These are phyloP conservation scores for Nemurella pictetii DNA, from an alignment of 2,888 invertebrate species.

Conservation along the genomic window DNA sequence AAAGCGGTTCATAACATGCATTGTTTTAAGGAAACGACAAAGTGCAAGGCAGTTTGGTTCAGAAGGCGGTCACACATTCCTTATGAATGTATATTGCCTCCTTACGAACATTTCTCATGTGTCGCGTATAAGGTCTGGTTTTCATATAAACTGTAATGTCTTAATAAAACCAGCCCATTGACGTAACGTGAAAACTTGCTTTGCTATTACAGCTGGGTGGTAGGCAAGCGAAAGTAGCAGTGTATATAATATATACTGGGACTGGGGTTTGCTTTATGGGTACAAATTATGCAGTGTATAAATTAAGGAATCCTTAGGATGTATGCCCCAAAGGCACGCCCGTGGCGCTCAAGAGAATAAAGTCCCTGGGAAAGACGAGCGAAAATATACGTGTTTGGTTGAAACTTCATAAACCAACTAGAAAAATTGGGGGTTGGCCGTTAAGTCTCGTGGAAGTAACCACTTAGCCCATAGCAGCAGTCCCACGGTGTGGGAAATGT, in stretches of 20 bases:
- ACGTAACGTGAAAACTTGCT: constrained; percentile 27
- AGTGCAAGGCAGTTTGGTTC: neutral
- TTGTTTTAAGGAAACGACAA: neutral
- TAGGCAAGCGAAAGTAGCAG: constrained; percentile 20
- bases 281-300: constrained; percentile 36
- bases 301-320: constrained; percentile 27
- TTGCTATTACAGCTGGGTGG: constrained; percentile 28
- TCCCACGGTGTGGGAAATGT: neutral
- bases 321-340: constrained; percentile 8
- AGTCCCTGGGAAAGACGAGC: constrained; percentile 18
- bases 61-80: constrained; percentile 25
- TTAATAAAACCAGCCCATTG: constrained; percentile 26
- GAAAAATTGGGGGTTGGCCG: neutral
- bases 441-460: neutral
- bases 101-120: constrained; percentile 26
- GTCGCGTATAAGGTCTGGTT: neutral
- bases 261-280: constrained; percentile 28
- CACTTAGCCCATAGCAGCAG: neutral
- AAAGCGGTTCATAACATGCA: too few species aligned
- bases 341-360: constrained; percentile 6
- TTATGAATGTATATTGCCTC: constrained; percentile 29
- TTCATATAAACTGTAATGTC: constrained; percentile 27
- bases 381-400: constrained; percentile 4
- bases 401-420: neutral
- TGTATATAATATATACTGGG: neutral